These are phyloP conservation scores for Pseudomyrmex concolor DNA, from an alignment of 1,140 invertebrate species.

Conservation along the genomic window DNA sequence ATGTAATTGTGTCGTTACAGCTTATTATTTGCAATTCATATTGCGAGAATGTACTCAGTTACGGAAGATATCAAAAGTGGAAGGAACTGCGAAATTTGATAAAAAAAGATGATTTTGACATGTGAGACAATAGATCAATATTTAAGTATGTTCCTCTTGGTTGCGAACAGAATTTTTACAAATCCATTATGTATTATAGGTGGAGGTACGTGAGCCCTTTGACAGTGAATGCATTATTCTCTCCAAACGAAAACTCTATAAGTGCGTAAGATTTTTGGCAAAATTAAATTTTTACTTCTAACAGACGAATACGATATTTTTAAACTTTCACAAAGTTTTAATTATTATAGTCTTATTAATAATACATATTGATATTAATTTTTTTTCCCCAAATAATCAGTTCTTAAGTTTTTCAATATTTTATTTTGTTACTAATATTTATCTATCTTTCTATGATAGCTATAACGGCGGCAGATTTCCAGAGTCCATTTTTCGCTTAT, in stretches of 20 bases:
- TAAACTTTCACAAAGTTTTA: neutral
- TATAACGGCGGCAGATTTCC: conserved; percentile 62
- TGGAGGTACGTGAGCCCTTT: conserved; percentile 20
- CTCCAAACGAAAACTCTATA: conserved; percentile 39
- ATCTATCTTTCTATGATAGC: conserved; percentile 24
- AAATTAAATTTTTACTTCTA: neutral
- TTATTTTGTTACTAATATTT: neutral
- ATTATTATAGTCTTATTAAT: neutral
- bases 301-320: neutral
- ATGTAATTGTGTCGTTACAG: conserved; percentile 25
- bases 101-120: neutral
- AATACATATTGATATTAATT: no score
- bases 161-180: neutral
- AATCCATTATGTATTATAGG: conserved; percentile 28
- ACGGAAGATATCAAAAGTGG: conserved; percentile 14
- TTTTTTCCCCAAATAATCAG: no score
- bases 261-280: conserved; percentile 30
- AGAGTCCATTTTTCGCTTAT: conserved; percentile 61
- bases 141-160: neutral
- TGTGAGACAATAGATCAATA: conserved; percentile 31
- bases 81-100: neutral
- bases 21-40: conserved; percentile 39
- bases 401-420: neutral
- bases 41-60: conserved; percentile 45
- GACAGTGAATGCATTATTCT: conserved; percentile 61